These are phyloP conservation scores for Cotesia typhae DNA, from an alignment of 1,140 invertebrate species.

Conservation along the genomic window DNA sequence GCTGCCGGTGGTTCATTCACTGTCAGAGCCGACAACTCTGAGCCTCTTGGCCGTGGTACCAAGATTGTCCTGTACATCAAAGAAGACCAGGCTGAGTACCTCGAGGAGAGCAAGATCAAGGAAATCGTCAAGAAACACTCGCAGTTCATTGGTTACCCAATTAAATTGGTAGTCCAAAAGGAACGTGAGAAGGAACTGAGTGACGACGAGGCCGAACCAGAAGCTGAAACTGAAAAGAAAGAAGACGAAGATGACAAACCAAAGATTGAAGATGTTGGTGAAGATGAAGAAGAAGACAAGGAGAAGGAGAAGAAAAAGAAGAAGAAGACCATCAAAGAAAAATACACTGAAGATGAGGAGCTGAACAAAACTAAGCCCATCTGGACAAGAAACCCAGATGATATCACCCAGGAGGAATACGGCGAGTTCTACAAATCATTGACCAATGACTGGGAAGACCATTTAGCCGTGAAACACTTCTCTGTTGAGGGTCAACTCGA, in stretches of 20 bases:
- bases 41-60: constrained; percentile 77
- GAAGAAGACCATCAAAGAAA: constrained; percentile 97
- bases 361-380: constrained; percentile 99
- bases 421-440: constrained; percentile 99
- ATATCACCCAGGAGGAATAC: constrained; percentile 97
- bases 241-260: constrained; percentile 82
- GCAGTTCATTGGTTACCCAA: constrained; percentile 99
- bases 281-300: constrained; percentile 85
- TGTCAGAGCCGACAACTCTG: constrained; percentile 69
- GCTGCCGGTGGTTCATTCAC: constrained; percentile 85
- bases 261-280: constrained; percentile 91
- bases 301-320: constrained; percentile 92
- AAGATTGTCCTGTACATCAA: constrained; percentile 80
- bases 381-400: constrained; percentile 98
- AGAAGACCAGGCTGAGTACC: constrained; percentile 82
- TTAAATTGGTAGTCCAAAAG: constrained; percentile 93
- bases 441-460: constrained; percentile 99
- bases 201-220: constrained; percentile 82
- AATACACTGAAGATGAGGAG: constrained; percentile 97
- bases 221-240: constrained; percentile 68
- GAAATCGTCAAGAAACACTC: constrained; percentile 99
- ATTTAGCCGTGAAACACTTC: constrained; percentile 98
- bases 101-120: constrained; percentile 93
- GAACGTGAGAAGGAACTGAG: constrained; percentile 95
- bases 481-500: constrained; percentile 98